Evolutionary conservation across 2,113 vertebrate genomes (phyloP).

Genomic region (Casuarius casuarius): DNA sequence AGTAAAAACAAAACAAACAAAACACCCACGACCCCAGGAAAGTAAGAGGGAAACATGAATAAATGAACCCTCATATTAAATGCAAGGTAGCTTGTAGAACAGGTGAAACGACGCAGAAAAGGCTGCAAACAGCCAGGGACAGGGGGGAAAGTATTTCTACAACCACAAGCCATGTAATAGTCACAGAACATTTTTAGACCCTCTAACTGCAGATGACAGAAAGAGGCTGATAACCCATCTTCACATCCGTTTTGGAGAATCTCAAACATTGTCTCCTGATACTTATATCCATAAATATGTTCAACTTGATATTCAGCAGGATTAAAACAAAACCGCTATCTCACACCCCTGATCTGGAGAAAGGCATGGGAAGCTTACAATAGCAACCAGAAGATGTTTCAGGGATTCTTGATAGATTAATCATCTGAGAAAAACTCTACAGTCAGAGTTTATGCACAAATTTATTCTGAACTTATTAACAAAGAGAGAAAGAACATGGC

Average conservation of each 20-base stretch:
- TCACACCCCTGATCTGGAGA: background rate
- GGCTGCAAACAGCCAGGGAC: background rate
- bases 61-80: background rate
- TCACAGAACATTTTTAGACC: background rate
- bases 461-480: background rate
- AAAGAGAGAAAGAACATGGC: background rate
- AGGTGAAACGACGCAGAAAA: background rate
- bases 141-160: background rate
- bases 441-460: background rate
- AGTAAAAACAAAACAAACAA: background rate
- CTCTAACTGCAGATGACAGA: background rate
- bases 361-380: background rate
- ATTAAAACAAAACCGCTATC: background rate
- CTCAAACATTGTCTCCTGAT: background rate
- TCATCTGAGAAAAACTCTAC: background rate
- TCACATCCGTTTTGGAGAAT: background rate
- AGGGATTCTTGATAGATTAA: background rate
- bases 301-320: background rate
- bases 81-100: background rate
- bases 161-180: background rate
- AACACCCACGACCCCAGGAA: background rate
- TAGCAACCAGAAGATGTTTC: background rate
- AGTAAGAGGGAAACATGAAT: background rate
- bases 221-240: background rate
- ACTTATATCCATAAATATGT: slow-evolving; percentile 4